These are phyloP conservation scores for Mycalesis mineus DNA, from an alignment of 2,888 invertebrate species.

Conservation along the genomic window DNA sequence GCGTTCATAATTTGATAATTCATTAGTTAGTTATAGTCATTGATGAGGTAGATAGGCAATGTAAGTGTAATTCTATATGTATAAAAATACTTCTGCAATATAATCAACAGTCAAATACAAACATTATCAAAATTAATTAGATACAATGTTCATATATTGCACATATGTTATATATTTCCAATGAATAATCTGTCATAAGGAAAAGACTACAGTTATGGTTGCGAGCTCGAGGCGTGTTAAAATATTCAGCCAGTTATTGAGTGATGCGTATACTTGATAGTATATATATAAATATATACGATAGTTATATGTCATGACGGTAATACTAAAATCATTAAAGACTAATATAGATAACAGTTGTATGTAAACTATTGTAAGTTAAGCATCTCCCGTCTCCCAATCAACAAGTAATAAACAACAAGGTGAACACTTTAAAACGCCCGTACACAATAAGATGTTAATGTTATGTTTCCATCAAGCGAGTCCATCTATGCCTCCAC, in stretches of 20 bases:
- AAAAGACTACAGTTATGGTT: slow-evolving; percentile 39
- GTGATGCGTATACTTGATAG: too few relatives aligned
- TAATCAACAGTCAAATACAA: slow-evolving; percentile 76
- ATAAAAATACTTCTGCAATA: slow-evolving; percentile 78
- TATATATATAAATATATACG: too few relatives aligned
- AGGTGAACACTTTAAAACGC: slow-evolving; percentile 44
- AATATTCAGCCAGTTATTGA: slow-evolving; percentile 36
- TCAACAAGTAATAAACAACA: slow-evolving; percentile 21
- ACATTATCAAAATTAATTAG: slow-evolving; percentile 72
- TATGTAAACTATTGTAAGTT: background rate
- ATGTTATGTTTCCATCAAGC: slow-evolving; percentile 50
- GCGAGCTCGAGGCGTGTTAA: slow-evolving; percentile 30
- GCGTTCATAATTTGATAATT: slow-evolving; percentile 23
- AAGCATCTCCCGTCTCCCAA: background rate
- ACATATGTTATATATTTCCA: slow-evolving; percentile 41
- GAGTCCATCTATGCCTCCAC: slow-evolving; percentile 39
- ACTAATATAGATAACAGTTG: background rate
- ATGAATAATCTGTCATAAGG: slow-evolving; percentile 43
- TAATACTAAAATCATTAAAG: too few relatives aligned
- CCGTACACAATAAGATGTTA: slow-evolving; percentile 42
- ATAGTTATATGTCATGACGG: too few relatives aligned
- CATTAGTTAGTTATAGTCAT: slow-evolving; percentile 43
- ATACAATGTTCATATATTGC: slow-evolving; percentile 69
- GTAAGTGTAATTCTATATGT: slow-evolving; percentile 65
- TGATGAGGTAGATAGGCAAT: slow-evolving; percentile 73